Conservation (phyloP, 2,888 invertebrate genomes). For the Leptogaster cylindrica region DNA sequence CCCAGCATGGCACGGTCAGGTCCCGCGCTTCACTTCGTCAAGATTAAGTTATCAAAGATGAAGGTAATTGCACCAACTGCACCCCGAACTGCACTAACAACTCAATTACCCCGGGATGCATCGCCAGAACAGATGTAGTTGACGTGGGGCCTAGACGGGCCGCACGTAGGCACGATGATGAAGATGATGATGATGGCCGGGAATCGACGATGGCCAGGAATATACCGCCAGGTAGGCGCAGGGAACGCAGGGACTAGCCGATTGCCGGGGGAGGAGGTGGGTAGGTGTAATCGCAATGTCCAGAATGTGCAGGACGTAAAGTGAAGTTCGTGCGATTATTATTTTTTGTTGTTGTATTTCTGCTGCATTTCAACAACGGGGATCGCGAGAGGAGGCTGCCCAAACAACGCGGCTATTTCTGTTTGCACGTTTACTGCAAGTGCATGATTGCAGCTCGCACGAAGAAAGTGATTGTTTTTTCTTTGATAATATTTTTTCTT, state of each 20-base stretch:
- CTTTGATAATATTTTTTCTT: too few species aligned
- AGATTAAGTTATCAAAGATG: conserved; percentile 31
- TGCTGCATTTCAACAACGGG: background rate
- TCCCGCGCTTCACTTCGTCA: background rate
- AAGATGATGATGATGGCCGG: too few species aligned
- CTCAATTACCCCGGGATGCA: conserved; percentile 24
- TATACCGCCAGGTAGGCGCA: too few species aligned
- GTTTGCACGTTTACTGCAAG: conserved; percentile 28
- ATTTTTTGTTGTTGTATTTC: too few species aligned
- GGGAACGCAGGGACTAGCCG: conserved; percentile 20
- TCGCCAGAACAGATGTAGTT: conserved; percentile 18
- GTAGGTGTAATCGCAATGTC: conserved; percentile 34
- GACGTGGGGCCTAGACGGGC: background rate
- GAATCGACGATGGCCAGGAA: conserved; percentile 19
- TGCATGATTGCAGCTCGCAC: conserved; percentile 15
- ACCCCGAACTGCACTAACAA: conserved; percentile 25
- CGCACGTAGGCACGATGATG: conserved; percentile 3
- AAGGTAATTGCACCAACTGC: conserved; percentile 27
- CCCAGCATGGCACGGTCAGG: conserved; percentile 5
- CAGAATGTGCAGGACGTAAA: background rate
- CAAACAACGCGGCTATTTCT: conserved; percentile 20
- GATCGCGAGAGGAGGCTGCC: background rate
- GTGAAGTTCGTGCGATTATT: conserved; percentile 22
- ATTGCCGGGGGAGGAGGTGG: background rate
- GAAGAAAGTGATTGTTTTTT: background rate